Percentiles rank a stretch among this genome's conserved stretches.
phyloP scores from a whole-genome alignment of 2,113 vertebrate species.

The Boulengerochromis microlepis region DNA sequence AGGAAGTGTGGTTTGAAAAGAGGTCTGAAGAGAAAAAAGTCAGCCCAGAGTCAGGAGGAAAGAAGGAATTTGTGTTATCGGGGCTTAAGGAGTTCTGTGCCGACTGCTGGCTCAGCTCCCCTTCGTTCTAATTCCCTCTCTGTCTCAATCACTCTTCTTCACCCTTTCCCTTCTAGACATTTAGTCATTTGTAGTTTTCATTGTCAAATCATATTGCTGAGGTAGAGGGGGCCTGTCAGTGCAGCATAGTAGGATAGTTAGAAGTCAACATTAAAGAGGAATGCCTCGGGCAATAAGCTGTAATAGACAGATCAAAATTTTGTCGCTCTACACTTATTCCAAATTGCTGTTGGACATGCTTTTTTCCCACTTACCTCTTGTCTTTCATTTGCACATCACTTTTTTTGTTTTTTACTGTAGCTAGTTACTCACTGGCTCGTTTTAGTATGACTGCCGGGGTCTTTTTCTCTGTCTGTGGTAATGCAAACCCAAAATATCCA shows the following conservation, averaged over 20 bases:
- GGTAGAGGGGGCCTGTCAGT: neutral
- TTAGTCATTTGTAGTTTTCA: neutral
- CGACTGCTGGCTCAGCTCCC: constrained; percentile 1
- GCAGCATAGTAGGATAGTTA: neutral
- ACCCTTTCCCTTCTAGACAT: neutral
- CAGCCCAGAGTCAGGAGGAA: neutral
- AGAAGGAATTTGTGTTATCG: neutral
- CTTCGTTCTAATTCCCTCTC: neutral
- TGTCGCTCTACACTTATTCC: neutral
- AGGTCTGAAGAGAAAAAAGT: neutral
- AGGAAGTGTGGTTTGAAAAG: neutral
- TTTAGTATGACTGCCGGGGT: neutral
- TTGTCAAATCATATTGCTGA: neutral
- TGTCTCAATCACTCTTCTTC: neutral
- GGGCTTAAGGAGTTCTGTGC: neutral
- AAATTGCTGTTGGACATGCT: neutral
- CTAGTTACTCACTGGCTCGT: neutral
- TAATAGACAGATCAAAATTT: constrained; percentile 3
- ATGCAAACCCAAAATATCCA: neutral
- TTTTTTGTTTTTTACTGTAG: neutral
- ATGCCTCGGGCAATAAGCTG: neutral
- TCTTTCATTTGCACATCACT: neutral
- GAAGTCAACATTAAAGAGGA: neutral
- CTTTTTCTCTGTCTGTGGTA: neutral
- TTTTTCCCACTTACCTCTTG: neutral